These are phyloP conservation scores for Volucella bombylans DNA, from an alignment of 2,888 invertebrate genomes.

Conservation along the genomic window DNA sequence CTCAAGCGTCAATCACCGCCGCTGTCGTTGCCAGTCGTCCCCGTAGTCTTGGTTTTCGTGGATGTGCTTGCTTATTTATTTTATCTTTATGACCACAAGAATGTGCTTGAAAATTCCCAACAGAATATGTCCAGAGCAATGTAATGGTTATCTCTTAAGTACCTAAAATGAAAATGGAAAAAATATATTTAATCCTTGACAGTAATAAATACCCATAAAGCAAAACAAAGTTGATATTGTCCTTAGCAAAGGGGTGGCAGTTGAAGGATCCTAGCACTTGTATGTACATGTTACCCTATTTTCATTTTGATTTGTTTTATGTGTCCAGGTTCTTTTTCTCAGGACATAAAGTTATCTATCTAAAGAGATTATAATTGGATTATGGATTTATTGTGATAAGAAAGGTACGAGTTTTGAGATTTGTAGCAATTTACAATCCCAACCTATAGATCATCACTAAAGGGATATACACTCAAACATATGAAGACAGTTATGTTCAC, in stretches of 20 bases:
- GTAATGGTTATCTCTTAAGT: constrained; percentile 65
- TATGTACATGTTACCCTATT: constrained; percentile 3
- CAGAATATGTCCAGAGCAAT: constrained; percentile 58
- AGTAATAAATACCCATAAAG: constrained; percentile 63
- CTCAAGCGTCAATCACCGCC: constrained; percentile 62
- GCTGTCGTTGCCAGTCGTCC: constrained; percentile 14
- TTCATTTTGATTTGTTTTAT: background rate
- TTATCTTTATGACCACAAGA: constrained; percentile 66
- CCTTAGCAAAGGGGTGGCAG: constrained; percentile 13
- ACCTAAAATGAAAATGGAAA: constrained; percentile 51
- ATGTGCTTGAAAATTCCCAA: constrained; percentile 68
- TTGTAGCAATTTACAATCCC: background rate
- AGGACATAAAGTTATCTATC: constrained; percentile 2
- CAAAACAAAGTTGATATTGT: constrained; percentile 44
- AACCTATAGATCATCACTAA: background rate
- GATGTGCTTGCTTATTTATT: constrained; percentile 58
- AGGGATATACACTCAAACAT: background rate
- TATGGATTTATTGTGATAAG: constrained; percentile 30
- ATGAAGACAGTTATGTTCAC: too few species aligned
- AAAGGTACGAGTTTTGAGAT: constrained; percentile 3
- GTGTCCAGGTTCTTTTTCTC: background rate
- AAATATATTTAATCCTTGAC: constrained; percentile 67
- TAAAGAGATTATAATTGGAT: constrained; percentile 42
- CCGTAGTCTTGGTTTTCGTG: background rate
- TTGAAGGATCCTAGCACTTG: constrained; percentile 7